These are phyloP conservation scores for Teleiodes luculella DNA, from an alignment of 2,888 invertebrate genomes.

Conservation along the genomic window DNA sequence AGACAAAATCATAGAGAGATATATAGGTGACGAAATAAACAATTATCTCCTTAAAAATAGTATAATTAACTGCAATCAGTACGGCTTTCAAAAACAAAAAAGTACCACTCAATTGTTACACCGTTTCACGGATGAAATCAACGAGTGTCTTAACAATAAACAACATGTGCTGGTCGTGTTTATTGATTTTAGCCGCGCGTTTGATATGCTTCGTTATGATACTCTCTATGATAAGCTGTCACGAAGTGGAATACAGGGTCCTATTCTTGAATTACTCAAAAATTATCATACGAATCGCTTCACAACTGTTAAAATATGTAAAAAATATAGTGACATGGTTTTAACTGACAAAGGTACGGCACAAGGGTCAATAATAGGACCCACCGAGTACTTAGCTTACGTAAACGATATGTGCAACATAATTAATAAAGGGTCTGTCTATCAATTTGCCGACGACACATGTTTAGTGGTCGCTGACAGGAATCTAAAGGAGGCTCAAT, in stretches of 20 bases:
- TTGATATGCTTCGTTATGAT: conserved; percentile 9
- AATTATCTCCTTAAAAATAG: conserved; percentile 5
- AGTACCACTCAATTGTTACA: conserved; percentile 14
- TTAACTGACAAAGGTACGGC: conserved; percentile 2
- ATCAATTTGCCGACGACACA: conserved; percentile 10
- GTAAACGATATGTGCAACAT: conserved; percentile 6
- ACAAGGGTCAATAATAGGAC: conserved; percentile 12
- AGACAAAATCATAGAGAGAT: conserved; percentile 17
- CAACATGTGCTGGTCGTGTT: conserved; percentile 9
- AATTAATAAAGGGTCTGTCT: neutral
- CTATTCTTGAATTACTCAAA: conserved; percentile 4
- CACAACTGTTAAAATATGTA: neutral
- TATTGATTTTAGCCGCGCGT: conserved; percentile 17
- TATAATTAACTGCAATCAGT: conserved; percentile 14
- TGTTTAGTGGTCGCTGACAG: neutral
- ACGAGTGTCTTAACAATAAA: conserved; percentile 1
- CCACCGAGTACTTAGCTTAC: conserved; percentile 1
- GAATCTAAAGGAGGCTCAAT: neutral
- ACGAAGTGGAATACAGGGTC: conserved; percentile 12
- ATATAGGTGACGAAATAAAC: conserved; percentile 13
- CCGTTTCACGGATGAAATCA: conserved; percentile 15
- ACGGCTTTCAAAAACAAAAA: conserved; percentile 16
- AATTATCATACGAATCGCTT: conserved; percentile 6
- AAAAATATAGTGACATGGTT: neutral
- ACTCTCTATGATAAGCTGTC: conserved; percentile 1